Base-by-base conservation (phyloP, 2,113 vertebrate species). In the Phyllostomus hastatus region DNA sequence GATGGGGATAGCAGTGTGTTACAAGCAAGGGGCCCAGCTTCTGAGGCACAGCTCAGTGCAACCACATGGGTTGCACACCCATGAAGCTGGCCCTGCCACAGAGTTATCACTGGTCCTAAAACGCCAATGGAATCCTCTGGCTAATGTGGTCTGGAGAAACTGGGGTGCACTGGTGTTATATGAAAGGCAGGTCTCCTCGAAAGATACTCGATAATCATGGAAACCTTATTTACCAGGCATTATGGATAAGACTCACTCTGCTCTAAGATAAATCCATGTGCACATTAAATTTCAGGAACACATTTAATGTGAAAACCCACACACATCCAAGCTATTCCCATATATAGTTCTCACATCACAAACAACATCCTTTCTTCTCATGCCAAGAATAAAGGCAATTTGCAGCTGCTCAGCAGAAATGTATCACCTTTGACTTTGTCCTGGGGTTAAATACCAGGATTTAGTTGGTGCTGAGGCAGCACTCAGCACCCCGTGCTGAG, bases 381-480 rank as follows among this genome's bases (percentile, higher is more conserved):
- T 15, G 70, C 92, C 73, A 89, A 90, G 80, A 93, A 54, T 28
- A 78, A 66, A 93, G 69, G n/a, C 61, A 81, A 54, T 28, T 41
- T 38, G 69, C 87, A 78, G 72, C 69, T 82, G 28, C 93, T 10
- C 1, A 35, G 43, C 75, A 83, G 52, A 73, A 38, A 82, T 31
- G 8, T n/a, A 15, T 33, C 64, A 91, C 69, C 69, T 75, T 70
- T 89, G 73, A 89, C 94, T 95, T 66, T 93, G 75, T 70, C 95
- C 94, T 83, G n/a, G 72, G 84, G 87, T 93, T 97, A 91, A 97
- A 94, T 52, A 93, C 67, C 89, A 84, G 72, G 31, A 54, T 94
- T 94, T 88, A 57, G 61, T 66, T 70, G 73, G 54, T 91, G 97
- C 94, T 96, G 91, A 96, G 93, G 10, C 96, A 94, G 96, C 95